A percentile compares a stretch with the other conserved stretches of the same genome.
Conservation (phyloP, 2,888 invertebrate genomes). For the Tyria jacobaeae region DNA sequence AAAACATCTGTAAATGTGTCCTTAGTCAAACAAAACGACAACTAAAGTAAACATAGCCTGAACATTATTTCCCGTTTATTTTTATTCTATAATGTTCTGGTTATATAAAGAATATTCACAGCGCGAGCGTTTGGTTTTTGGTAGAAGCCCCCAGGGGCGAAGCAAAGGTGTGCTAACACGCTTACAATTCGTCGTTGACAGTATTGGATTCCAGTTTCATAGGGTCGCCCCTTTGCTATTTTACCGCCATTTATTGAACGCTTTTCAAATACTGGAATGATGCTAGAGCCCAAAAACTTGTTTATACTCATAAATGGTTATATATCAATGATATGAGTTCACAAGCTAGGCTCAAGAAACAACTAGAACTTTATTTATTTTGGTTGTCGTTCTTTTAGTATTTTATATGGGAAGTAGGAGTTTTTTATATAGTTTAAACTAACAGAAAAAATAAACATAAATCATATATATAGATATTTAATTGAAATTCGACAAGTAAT, state of each 20-base stretch:
- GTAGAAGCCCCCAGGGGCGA: constrained; percentile 8
- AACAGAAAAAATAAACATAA: too few species aligned
- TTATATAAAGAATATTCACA: neutral
- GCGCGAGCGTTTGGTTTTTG: constrained; percentile 16
- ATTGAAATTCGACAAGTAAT: too few species aligned
- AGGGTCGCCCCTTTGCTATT: constrained; percentile 13
- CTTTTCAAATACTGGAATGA: constrained; percentile 4
- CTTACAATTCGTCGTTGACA: constrained; percentile 19
- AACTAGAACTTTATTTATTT: too few species aligned
- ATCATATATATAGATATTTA: too few species aligned
- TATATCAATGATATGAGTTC: neutral
- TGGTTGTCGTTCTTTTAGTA: too few species aligned
- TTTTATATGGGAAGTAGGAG: too few species aligned
- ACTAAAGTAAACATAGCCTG: constrained; percentile 4
- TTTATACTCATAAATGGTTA: constrained; percentile 2
- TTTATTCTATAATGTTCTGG: constrained; percentile 7
- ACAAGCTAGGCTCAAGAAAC: too few species aligned
- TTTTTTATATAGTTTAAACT: too few species aligned
- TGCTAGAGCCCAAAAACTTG: constrained; percentile 10
- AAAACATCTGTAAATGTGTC: neutral
- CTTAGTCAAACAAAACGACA: neutral
- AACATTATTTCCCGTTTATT: constrained; percentile 3
- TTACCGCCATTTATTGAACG: constrained; percentile 15
- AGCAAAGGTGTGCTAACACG: constrained; percentile 16
- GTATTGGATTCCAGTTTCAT: constrained; percentile 20